Evolutionary conservation across 2,888 invertebrate species (phyloP).

Genomic region (Plagodis dolabraria): DNA sequence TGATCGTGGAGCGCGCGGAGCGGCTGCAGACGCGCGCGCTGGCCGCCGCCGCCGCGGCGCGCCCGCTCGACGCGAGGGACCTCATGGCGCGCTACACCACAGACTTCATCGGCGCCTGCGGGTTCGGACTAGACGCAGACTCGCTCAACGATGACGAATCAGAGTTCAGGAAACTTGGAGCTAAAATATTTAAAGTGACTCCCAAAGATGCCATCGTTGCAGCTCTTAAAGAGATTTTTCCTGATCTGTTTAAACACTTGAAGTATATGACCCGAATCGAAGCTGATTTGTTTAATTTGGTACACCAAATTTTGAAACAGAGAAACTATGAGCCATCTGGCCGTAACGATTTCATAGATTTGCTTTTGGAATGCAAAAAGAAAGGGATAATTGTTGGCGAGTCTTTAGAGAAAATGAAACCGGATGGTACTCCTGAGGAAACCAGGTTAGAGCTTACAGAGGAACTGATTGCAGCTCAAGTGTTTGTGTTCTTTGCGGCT

Average conservation of each 20-base stretch:
- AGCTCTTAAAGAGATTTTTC: constrained; percentile 56
- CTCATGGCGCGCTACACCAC: constrained; percentile 69
- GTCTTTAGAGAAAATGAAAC: constrained; percentile 52
- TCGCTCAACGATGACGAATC: constrained; percentile 60
- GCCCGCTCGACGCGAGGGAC: constrained; percentile 57
- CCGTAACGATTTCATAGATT: constrained; percentile 63
- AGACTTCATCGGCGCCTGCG: constrained; percentile 67
- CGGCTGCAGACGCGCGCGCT: constrained; percentile 51
- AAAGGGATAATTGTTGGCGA: constrained; percentile 56
- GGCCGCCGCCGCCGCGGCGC: constrained; percentile 40
- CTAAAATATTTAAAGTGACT: constrained; percentile 48
- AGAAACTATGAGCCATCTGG: constrained; percentile 57
- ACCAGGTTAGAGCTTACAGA: constrained; percentile 52
- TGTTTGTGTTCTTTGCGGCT: constrained; percentile 64
- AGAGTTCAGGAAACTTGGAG: constrained; percentile 59
- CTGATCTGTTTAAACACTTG: constrained; percentile 48
- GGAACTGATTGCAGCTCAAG: constrained; percentile 57
- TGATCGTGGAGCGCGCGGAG: constrained; percentile 62
- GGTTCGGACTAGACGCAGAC: constrained; percentile 63
- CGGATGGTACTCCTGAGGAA: constrained; percentile 52
- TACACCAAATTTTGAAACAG: constrained; percentile 55
- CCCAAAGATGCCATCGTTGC: constrained; percentile 41
- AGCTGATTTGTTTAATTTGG: constrained; percentile 49
- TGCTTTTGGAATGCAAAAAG: constrained; percentile 55
- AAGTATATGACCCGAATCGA: constrained; percentile 50